These are phyloP conservation scores for Palloptera scutellata DNA, from an alignment of 2,888 invertebrate genomes.

Conservation along the genomic window DNA sequence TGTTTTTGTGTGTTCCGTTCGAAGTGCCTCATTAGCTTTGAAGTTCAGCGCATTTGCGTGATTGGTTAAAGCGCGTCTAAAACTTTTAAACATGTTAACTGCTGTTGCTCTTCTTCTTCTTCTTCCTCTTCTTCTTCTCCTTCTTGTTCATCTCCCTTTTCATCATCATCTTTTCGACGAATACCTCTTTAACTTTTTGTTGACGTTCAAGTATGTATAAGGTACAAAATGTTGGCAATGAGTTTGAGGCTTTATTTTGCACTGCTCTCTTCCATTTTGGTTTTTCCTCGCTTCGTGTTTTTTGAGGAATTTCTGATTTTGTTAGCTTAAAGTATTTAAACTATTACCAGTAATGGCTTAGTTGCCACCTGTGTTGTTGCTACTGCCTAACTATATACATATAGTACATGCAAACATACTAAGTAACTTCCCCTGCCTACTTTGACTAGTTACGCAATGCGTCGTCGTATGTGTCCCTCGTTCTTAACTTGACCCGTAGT, in stretches of 20 bases:
- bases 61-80: slow-evolving; percentile 57
- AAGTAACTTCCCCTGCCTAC: background rate
- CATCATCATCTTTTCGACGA: too few species aligned
- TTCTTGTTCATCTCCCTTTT: background rate
- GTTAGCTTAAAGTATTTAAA: slow-evolving; percentile 26
- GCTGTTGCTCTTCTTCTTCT: slow-evolving; percentile 6
- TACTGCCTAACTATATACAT: too few species aligned
- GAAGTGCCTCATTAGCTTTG: slow-evolving; percentile 54
- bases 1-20: slow-evolving; percentile 11
- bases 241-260: background rate
- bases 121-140: background rate
- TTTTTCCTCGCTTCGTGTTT: background rate
- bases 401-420: background rate
- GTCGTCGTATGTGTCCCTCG: too few species aligned
- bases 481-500: too few species aligned
- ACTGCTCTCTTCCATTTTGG: background rate
- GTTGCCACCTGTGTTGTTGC: slow-evolving; percentile 27
- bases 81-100: slow-evolving; percentile 45
- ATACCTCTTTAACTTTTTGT: background rate
- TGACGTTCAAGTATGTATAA: background rate
- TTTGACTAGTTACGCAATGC: too few species aligned
- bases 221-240: background rate
- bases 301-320: slow-evolving; percentile 10
- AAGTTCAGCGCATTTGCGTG: slow-evolving; percentile 61
- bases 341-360: slow-evolving; percentile 31